These are phyloP conservation scores for Pseudochromis fuscus DNA, from an alignment of 2,797 vertebrate genomes.

Conservation along the genomic window DNA sequence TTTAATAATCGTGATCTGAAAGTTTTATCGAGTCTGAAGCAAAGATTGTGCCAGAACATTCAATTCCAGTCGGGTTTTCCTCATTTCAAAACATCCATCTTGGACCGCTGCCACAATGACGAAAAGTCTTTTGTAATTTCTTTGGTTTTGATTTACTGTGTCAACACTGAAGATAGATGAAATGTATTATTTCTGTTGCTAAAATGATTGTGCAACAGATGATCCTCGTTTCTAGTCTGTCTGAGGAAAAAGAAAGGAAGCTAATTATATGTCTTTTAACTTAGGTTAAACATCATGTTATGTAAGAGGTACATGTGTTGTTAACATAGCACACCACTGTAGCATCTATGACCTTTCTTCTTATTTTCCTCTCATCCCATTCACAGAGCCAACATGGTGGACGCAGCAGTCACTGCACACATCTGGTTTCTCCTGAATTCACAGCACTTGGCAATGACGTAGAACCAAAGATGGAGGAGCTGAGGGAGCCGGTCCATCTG, in stretches of 20 bases:
- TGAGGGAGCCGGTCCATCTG: slow-evolving; percentile 65
- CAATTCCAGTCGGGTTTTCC: slow-evolving; percentile 34
- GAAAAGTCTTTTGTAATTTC: slow-evolving; percentile 8
- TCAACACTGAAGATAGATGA: slow-evolving; percentile 32
- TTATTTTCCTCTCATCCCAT: slow-evolving; percentile 18
- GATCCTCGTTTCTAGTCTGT: too few relatives aligned
- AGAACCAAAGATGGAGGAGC: slow-evolving; percentile 62
- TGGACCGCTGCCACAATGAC: slow-evolving; percentile 28
- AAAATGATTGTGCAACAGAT: slow-evolving; percentile 36
- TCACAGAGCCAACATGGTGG: slow-evolving; percentile 38
- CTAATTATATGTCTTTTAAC: neutral
- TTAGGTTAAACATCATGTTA: neutral
- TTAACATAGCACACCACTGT: slow-evolving; percentile 12
- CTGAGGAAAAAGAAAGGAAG: slow-evolving; percentile 7
- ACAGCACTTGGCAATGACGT: slow-evolving; percentile 51
- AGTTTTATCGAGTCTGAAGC: neutral
- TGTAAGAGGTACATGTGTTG: neutral
- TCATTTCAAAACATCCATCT: slow-evolving; percentile 47
- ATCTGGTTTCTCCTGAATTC: slow-evolving; percentile 63
- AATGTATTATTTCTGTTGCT: slow-evolving; percentile 28
- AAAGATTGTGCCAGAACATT: slow-evolving; percentile 18
- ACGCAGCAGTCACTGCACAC: slow-evolving; percentile 34
- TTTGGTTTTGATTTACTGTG: slow-evolving; percentile 32
- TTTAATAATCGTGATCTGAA: slow-evolving; percentile 12
- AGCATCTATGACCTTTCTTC: slow-evolving; percentile 21